These are phyloP conservation scores for Sorex araneus DNA, from an alignment of 2,113 vertebrate species.

Conservation along the genomic window DNA sequence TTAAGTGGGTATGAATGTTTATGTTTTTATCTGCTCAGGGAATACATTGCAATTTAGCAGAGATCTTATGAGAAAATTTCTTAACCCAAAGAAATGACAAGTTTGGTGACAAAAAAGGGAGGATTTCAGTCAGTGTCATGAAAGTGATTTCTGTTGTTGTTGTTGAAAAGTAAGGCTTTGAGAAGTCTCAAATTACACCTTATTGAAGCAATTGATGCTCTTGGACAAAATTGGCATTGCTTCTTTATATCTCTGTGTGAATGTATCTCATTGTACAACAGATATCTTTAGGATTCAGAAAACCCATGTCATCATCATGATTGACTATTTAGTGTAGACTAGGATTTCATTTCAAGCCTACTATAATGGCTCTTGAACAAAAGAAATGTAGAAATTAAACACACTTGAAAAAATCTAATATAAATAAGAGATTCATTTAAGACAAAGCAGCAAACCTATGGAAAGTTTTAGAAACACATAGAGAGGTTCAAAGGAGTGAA, in stretches of 20 bases:
- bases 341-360: constrained; percentile 29
- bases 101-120: not conserved
- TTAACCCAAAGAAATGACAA: not conserved
- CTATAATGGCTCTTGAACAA: not conserved
- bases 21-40: not conserved
- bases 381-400: too few species aligned
- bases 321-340: not conserved
- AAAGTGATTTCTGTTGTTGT: not conserved
- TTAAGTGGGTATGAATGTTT: not conserved
- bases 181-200: not conserved
- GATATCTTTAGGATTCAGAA: not conserved
- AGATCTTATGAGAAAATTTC: not conserved
- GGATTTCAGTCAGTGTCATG: not conserved
- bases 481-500: not conserved
- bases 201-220: not conserved
- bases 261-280: not conserved
- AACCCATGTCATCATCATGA: not conserved
- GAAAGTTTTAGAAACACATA: not conserved
- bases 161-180: constrained; percentile 25
- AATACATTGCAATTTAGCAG: not conserved
- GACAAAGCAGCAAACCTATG: not conserved
- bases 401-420: too few species aligned
- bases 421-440: not conserved
- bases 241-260: not conserved
- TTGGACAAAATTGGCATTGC: not conserved